Base-by-base conservation (phyloP, 1,140 invertebrate species). In the Trichonephila clavata region DNA sequence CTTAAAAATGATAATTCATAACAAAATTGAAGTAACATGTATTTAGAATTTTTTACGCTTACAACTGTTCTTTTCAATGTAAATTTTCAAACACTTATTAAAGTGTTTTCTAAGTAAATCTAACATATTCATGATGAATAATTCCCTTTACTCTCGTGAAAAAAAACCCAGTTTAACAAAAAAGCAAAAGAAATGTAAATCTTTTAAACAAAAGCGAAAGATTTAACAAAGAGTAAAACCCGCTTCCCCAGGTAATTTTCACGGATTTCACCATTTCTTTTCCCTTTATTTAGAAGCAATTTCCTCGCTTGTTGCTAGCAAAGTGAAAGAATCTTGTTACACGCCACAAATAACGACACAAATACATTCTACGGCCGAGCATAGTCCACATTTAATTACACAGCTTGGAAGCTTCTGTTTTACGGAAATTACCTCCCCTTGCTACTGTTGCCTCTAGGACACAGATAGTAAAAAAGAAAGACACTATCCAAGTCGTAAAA, bases 281-380 rank as follows among this genome's bases (percentile, higher is more conserved):
- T 50, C 50, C 50, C 32, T 77, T 77, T 77, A 77, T 77, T 77
- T 20, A 27, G 32, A 77, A 77, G 71, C 71, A 77, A 77, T 77
- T 77, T 39, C 71, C 13, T 18, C 32, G 32, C 71, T 77, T 77
- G 71, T 77, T 77, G 71, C 71, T 77, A 13, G 18, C 4, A 32
- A 77, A 77, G 32, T 14, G 71, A 39, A 77, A 18, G 71, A 77
- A 77, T 77, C 71, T 77, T 32, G 71, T 77, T 77, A 77, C 71
- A 39, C 71, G 27, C 71, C 71, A 77, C 71, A 77, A 77, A 77
- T 77, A 77, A 77, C 71, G 71, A 39, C 71, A 77, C 27, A 77
- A 77, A 77, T 77, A 16, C 71, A 77, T 32, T 77, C 71, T 27
- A 77, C 71, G 27, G 71, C 32, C 18, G 71, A 77, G 32, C 3